Conservation (phyloP, 1,140 invertebrate species). For the Drosophila truncata region DNA sequence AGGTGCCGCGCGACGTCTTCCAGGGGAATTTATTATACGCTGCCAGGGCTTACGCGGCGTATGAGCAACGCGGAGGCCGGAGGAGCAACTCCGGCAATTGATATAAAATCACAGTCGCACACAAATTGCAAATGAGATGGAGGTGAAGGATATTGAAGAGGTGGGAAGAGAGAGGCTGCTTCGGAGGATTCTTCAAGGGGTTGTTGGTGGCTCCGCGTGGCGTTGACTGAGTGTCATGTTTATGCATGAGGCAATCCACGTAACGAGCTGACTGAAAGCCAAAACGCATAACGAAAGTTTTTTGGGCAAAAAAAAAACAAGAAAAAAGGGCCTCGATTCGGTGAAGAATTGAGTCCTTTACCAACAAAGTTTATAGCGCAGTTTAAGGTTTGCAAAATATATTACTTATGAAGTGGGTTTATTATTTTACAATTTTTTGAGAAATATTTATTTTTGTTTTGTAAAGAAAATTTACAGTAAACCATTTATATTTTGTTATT, state of each 20-base stretch:
- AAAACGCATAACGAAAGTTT: slow-evolving; percentile 34
- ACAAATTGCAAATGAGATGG: slow-evolving; percentile 57
- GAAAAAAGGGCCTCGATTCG: neutral
- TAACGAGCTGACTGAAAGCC: slow-evolving; percentile 51
- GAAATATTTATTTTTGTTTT: neutral
- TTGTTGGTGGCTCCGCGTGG: slow-evolving; percentile 13
- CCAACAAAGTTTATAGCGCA: neutral
- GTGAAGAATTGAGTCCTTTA: neutral
- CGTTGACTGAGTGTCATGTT: slow-evolving; percentile 75
- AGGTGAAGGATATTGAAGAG: neutral
- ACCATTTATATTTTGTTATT: neutral
- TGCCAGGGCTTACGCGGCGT: slow-evolving; percentile 40
- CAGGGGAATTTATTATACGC: slow-evolving; percentile 38
- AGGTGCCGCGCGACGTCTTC: slow-evolving; percentile 31
- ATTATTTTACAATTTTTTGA: neutral
- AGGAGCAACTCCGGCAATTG: slow-evolving; percentile 53
- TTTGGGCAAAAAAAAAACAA: neutral
- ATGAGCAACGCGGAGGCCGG: slow-evolving; percentile 34
- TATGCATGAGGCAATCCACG: slow-evolving; percentile 68
- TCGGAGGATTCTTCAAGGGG: neutral
- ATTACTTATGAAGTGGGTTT: neutral
- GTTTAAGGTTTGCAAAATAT: neutral
- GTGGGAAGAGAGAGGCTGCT: neutral
- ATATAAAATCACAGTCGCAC: slow-evolving; percentile 77
- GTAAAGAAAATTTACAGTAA: neutral